Evolutionary conservation across 1,140 invertebrate genomes (phyloP), one percentile per base, ranked within the genome.

Genomic region (Diorhabda carinulata): DNA sequence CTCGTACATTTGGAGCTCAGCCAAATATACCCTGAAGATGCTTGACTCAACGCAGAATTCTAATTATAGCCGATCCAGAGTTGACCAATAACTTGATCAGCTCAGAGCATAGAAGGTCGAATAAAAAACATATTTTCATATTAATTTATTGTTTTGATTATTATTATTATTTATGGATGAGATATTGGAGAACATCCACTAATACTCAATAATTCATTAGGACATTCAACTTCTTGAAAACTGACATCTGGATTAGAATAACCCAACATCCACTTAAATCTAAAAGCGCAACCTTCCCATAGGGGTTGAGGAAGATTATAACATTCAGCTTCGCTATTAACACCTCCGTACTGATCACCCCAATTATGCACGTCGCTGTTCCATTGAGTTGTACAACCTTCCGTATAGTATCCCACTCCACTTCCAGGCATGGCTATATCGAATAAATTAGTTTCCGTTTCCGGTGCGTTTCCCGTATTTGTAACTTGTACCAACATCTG

Each of bases 341-440:
- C 56, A 43, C 57, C 64, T 43, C 57, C 64, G 43, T 66, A 58
- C 59, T 66, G 64, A 10, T 66, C 64, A 42, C 64, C 57, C 57
- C 64, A 66, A 9, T 43, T 43, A 6, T 5, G 43, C 9, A 57
- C 57, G 10, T 57, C 42, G 59, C 5, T 10, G 6, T 58, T 43
- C 56, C 57, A 66, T 10, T 66, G 64, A 43, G 64, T n/a, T 6
- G 57, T 43, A 44, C 57, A 66, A n/a, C 57, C 64, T 43, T 43
- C 0, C 3, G 41, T 59, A 44, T 58, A 66, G 8, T 47, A 47
- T 45, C 57, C 64, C 9, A 66, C 64, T 3, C 64, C 57, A 43
- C 57, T 59, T 40, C 57, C 64, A 3, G 64, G 69, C 42, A 70
- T 66, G 43, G 64, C 64, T 59, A 70, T 70, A 41, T 70, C 69